Percentiles rank a stretch among this genome's conserved stretches.
phyloP scores from a whole-genome alignment of 2,113 vertebrate species.

The Ptychochromis oligacanthus region DNA sequence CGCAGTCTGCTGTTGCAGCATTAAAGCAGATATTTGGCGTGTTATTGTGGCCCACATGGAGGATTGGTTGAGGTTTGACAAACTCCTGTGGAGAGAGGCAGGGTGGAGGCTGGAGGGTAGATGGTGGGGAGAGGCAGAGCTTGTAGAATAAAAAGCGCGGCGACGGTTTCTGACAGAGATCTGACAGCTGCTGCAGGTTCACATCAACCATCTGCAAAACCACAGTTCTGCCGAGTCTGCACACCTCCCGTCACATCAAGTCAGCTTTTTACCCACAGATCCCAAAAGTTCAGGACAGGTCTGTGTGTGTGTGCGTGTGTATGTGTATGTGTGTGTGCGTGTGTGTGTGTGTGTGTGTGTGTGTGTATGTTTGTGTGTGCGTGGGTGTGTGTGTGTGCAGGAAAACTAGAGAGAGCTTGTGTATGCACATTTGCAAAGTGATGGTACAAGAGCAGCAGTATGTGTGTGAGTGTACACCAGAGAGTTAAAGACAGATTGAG shows the following conservation, averaged over 20 bases:
- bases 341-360: constrained; percentile 21
- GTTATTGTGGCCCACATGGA: constrained; percentile 10
- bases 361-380: constrained; percentile 35
- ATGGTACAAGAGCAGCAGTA: constrained; percentile 32
- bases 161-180: constrained; percentile 58
- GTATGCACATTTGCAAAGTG: constrained; percentile 60
- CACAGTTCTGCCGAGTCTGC: constrained; percentile 64
- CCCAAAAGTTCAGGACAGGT: constrained; percentile 51
- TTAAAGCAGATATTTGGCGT: neutral
- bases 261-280: constrained; percentile 67
- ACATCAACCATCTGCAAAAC: constrained; percentile 58
- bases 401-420: constrained; percentile 31
- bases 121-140: constrained; percentile 13
- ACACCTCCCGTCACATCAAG: constrained; percentile 66
- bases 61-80: constrained; percentile 41
- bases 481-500: constrained; percentile 58
- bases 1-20: neutral
- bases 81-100: constrained; percentile 30
- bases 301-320: constrained; percentile 27
- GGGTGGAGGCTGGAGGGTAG: neutral
- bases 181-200: constrained; percentile 72
- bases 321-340: constrained; percentile 26
- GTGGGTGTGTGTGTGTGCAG: constrained; percentile 18
- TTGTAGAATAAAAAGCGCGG: constrained; percentile 54
- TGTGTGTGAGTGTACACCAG: constrained; percentile 28